Evolutionary conservation across 2,797 vertebrate genomes (phyloP).

Genomic region (Ara ararauna): DNA sequence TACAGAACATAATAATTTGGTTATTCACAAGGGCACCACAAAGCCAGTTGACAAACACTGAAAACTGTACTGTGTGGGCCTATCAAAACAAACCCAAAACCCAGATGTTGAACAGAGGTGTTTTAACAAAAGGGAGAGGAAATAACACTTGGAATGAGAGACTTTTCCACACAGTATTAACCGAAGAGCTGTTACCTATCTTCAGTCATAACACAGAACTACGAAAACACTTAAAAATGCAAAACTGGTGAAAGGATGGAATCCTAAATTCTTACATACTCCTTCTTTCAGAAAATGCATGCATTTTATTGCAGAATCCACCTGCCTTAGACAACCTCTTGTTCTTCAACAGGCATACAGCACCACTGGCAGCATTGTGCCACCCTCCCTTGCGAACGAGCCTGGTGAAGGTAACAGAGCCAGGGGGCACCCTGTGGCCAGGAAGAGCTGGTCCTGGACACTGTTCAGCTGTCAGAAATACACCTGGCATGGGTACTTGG

Average conservation of each 20-base stretch:
- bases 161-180: neutral
- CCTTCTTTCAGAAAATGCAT: neutral
- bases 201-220: neutral
- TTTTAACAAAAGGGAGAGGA: neutral
- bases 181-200: neutral
- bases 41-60: neutral
- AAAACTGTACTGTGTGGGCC: neutral
- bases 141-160: neutral
- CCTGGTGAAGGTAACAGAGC: neutral
- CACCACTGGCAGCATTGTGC: neutral
- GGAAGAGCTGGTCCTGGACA: neutral
- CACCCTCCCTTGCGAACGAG: fast-evolving
- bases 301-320: neutral
- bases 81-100: neutral
- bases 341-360: neutral
- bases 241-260: neutral
- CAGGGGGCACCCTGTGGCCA: neutral
- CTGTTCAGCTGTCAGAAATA: neutral
- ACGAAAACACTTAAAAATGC: neutral
- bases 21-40: neutral
- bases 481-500: neutral
- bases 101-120: neutral
- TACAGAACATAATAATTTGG: neutral
- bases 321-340: neutral
- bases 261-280: neutral